Base-by-base conservation (phyloP, 2,888 invertebrate species). In the Rutpela maculata region DNA sequence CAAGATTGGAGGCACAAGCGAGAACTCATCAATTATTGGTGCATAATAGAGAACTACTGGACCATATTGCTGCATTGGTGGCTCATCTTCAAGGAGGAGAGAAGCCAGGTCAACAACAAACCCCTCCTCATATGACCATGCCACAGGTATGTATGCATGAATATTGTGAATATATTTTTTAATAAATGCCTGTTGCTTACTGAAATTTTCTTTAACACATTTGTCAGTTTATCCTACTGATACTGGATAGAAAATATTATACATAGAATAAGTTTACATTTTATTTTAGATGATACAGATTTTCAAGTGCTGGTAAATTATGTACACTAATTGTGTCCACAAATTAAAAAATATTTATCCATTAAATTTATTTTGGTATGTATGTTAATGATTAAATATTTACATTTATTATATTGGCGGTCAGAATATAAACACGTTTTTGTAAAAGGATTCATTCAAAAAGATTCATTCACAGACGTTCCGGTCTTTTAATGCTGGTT, bases 31-130 rank as follows among this genome's bases (percentile, higher is more conserved):
- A 99, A 90, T 92, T 99, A 78, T 91, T 99, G 84, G 94, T 97
- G 70, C 98, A 99, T 89, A 99, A 99, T 91, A 95, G 97, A 84
- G 99, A 99, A 89, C 91, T 99, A 63, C 91, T 99, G 82, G 98
- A 98, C 87, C 99, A 99, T 89, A 96, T 99, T 86, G 95, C 97
- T 60, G 95, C 96, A 12, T 91, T 99, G 84, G 98, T 99, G 17
- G 93, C 95, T 6, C 95, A 96, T 84, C 93, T 99, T 79, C 97
- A 97, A 87, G 96, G 97, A 81, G 93, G 97, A 81, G 98, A 99
- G 86, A 92, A 93, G 71, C 87, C 90, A 11, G 89, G 91, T 80
- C 89, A 92, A 82, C 87, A 89, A 85, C 85, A 87, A 82, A 84
- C 88, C 81, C 92, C 91, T 59, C 92, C 93, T 26, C 93, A 93